Evolutionary conservation across 2,113 vertebrate genomes (phyloP).

Genomic region (Rhinoderma darwinii): DNA sequence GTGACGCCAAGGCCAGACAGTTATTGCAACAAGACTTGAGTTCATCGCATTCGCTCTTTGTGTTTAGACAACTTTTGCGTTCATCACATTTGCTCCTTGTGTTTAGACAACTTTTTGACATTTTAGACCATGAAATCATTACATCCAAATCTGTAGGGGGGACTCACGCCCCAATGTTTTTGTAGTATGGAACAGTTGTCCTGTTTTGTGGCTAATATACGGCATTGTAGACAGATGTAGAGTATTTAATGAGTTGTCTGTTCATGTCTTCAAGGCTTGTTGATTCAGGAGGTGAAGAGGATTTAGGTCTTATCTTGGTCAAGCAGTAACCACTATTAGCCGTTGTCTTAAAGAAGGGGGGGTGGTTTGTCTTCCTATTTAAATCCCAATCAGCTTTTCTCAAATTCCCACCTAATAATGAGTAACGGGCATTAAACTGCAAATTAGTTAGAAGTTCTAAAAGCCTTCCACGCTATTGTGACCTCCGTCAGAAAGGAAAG

Average conservation of each 20-base stretch:
- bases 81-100: not conserved
- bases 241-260: conserved; percentile 40
- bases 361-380: not conserved
- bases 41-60: not conserved
- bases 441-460: conserved; percentile 29
- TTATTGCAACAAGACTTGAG: not conserved
- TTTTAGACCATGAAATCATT: not conserved
- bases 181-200: not conserved
- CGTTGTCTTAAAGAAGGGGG: conserved; percentile 28
- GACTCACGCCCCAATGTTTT: not conserved
- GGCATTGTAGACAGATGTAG: conserved; percentile 19
- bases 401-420: conserved; percentile 42
- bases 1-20: not conserved
- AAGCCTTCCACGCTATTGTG: conserved; percentile 9
- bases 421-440: conserved; percentile 35
- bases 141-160: not conserved
- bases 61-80: not conserved
- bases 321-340: conserved; percentile 10
- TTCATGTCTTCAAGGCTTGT: conserved; percentile 39
- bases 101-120: not conserved
- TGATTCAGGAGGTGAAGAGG: conserved; percentile 39
- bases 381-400: conserved; percentile 33
- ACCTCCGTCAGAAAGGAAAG: not conserved
- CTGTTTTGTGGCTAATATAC: not conserved
- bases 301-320: conserved; percentile 37